Evolutionary conservation across 1,140 invertebrate genomes (phyloP).

Genomic region (Neotoxoptera formosana): DNA sequence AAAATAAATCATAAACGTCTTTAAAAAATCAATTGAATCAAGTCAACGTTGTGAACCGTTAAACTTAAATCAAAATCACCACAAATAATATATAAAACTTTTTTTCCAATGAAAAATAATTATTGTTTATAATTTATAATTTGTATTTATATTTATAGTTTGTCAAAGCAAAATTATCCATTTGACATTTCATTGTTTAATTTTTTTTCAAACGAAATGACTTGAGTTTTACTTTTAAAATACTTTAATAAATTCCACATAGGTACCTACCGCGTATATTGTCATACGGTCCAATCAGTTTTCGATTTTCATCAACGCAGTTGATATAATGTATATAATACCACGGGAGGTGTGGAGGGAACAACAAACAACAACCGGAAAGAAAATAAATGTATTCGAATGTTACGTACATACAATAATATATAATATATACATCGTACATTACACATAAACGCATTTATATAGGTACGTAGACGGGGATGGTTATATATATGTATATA

Average conservation of each 20-base stretch:
- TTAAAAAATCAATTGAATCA: not conserved
- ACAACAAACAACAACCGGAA: not conserved
- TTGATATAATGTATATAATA: not conserved
- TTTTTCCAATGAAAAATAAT: not conserved
- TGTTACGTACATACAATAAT: not conserved
- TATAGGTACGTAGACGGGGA: not conserved
- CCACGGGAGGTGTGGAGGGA: not conserved
- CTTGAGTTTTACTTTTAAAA: not conserved
- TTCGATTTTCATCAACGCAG: not conserved
- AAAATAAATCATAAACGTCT: not conserved
- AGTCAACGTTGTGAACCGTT: not conserved
- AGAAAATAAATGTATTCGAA: not conserved
- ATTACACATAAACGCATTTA: not conserved
- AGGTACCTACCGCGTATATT: not conserved
- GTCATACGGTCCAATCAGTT: conserved; percentile 12
- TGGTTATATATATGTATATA: not conserved
- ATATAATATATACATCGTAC: not conserved
- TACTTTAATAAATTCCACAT: not conserved
- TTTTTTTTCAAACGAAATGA: not conserved
- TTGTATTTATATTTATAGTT: not conserved
- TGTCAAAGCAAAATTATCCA: not conserved
- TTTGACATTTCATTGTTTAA: not conserved
- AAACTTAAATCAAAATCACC: conserved; percentile 3
- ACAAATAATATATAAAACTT: not conserved
- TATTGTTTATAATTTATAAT: not conserved